Evolutionary conservation across 2,113 vertebrate genomes (phyloP).

Genomic region (Neofelis nebulosa): DNA sequence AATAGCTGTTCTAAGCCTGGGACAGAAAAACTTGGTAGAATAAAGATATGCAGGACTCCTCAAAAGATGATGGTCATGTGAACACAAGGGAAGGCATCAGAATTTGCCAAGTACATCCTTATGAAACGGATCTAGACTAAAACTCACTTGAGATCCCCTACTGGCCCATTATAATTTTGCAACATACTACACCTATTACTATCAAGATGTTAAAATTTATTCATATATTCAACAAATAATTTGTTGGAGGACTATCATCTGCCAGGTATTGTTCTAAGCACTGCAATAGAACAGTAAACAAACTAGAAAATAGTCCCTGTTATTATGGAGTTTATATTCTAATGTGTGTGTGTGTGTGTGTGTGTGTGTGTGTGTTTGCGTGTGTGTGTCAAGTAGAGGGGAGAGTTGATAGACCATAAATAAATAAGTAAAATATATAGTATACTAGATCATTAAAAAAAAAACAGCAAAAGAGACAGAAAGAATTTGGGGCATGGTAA

Average conservation of each 20-base stretch:
- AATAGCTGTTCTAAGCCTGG: background rate
- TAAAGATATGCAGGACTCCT: background rate
- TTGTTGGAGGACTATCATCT: background rate
- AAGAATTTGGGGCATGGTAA: background rate
- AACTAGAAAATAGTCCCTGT: background rate
- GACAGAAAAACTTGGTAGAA: background rate
- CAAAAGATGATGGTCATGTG: background rate
- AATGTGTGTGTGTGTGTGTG: background rate
- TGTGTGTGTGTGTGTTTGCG: background rate
- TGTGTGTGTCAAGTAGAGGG: background rate
- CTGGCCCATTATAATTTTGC: background rate
- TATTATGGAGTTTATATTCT: background rate
- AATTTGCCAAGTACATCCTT: background rate
- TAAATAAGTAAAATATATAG: background rate
- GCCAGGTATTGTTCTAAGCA: background rate
- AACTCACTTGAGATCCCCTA: background rate
- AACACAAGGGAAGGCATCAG: background rate
- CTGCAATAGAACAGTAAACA: background rate
- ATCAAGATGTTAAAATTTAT: background rate
- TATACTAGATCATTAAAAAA: background rate
- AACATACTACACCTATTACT: background rate
- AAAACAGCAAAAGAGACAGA: background rate
- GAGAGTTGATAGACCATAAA: background rate
- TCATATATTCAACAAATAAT: background rate
- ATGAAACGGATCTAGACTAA: background rate